A percentile compares a stretch with the other conserved stretches of the same genome.
Conservation (phyloP, 1,140 invertebrate species). For the Vanessa tameamea region DNA sequence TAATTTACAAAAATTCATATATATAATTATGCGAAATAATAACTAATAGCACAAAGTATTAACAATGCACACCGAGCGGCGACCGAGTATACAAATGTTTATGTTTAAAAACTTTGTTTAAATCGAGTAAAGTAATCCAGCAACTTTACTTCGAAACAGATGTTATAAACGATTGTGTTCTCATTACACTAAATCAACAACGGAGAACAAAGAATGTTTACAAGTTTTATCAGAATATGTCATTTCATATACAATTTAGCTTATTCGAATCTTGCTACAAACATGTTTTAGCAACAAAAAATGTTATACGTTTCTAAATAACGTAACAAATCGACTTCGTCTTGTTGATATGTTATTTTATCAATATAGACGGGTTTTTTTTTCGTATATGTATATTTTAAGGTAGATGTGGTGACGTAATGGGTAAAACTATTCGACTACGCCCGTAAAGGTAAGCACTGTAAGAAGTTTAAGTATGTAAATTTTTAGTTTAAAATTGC, state of each 20-base stretch:
- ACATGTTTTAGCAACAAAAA: slow-evolving; percentile 62
- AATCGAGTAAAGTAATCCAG: slow-evolving; percentile 40
- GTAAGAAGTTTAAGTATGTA: no score
- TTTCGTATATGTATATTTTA: no score
- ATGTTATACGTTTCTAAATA: slow-evolving; percentile 64
- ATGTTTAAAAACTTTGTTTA: slow-evolving; percentile 13
- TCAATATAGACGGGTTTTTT: no score
- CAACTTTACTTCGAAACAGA: slow-evolving; percentile 45
- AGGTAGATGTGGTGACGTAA: no score
- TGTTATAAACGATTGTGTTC: slow-evolving; percentile 54
- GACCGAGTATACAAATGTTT: not conserved
- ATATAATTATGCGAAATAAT: no score
- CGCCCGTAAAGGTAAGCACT: no score
- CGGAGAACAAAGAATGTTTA: slow-evolving; percentile 71
- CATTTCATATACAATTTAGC: slow-evolving; percentile 55
- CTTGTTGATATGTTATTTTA: not conserved
- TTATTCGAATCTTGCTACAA: slow-evolving; percentile 61
- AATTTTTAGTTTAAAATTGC: no score
- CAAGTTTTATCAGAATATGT: slow-evolving; percentile 70
- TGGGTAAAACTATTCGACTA: no score
- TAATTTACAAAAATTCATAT: no score
- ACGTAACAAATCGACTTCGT: slow-evolving; percentile 12
- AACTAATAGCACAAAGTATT: no score
- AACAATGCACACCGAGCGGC: not conserved
- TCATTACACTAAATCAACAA: slow-evolving; percentile 59